phyloP scores from a whole-genome alignment of 2,797 vertebrate species.

The Lophotriccus pileatus region DNA sequence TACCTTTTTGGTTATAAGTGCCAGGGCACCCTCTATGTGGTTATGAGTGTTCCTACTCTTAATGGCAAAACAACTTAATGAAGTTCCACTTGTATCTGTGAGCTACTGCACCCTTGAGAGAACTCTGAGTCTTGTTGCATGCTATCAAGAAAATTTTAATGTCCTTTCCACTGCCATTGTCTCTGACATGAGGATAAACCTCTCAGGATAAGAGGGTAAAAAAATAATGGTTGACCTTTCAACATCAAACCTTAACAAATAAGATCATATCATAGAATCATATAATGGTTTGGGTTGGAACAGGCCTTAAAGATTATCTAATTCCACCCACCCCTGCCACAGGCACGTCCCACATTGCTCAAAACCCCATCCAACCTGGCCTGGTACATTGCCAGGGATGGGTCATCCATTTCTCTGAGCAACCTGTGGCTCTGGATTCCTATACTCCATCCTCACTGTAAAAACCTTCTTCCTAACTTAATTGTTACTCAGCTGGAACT shows the following conservation, averaged over 20 bases:
- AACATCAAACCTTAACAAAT: not conserved
- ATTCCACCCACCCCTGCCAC: fast-evolving
- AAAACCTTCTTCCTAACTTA: not conserved
- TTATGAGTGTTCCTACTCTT: not conserved
- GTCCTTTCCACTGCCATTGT: not conserved
- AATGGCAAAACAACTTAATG: not conserved
- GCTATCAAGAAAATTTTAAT: not conserved
- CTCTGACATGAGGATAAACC: not conserved
- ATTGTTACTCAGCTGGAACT: not conserved
- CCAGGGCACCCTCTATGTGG: not conserved
- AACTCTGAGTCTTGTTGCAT: not conserved
- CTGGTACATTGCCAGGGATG: not conserved
- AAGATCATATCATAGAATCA: not conserved
- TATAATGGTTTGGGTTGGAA: not conserved
- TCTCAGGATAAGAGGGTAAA: not conserved
- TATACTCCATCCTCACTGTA: not conserved
- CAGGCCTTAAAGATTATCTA: not conserved
- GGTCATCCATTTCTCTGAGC: not conserved
- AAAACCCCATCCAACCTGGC: not conserved
- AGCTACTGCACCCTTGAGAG: not conserved
- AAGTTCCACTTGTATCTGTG: not conserved
- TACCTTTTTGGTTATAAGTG: not conserved
- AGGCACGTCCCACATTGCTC: not conserved
- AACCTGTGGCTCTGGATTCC: not conserved
- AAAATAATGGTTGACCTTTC: not conserved